phyloP scores from a whole-genome alignment of 2,113 vertebrate genomes.

The Machaerirhynchus nigripectus region DNA sequence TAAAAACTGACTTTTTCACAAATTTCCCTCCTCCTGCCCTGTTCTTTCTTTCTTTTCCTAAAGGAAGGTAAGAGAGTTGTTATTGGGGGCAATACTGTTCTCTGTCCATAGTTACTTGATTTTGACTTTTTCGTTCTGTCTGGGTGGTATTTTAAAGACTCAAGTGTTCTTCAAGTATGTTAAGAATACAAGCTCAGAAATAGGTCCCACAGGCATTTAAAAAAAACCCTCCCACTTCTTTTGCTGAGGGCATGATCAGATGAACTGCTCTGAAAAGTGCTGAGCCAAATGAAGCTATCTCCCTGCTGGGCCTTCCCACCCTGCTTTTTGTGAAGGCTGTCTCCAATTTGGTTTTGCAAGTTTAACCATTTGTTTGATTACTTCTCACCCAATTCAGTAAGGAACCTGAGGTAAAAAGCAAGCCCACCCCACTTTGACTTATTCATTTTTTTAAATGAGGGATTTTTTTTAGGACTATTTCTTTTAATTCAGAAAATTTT shows the following conservation, averaged over 20 bases:
- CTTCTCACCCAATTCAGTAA: neutral
- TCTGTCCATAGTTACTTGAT: neutral
- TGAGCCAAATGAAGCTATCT: constrained; percentile 45
- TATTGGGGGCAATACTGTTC: neutral
- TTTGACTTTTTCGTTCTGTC: neutral
- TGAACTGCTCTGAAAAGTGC: constrained; percentile 39
- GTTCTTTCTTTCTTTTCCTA: neutral
- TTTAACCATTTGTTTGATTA: constrained; percentile 45
- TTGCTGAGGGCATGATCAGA: constrained; percentile 50
- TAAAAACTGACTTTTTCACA: neutral
- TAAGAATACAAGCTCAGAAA: constrained; percentile 12
- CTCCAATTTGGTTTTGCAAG: neutral
- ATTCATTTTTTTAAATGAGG: neutral
- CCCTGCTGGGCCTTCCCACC: constrained; percentile 43
- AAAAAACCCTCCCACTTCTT: constrained; percentile 17
- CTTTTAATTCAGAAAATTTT: neutral
- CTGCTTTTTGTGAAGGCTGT: neutral
- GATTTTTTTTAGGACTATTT: neutral
- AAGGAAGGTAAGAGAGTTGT: neutral
- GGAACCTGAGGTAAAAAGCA: neutral
- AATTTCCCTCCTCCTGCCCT: neutral
- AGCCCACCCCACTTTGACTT: neutral
- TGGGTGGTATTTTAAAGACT: constrained; percentile 1
- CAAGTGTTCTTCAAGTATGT: neutral
- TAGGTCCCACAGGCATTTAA: neutral